phyloP scores from a whole-genome alignment of 2,113 vertebrate genomes.

The Astur gentilis region DNA sequence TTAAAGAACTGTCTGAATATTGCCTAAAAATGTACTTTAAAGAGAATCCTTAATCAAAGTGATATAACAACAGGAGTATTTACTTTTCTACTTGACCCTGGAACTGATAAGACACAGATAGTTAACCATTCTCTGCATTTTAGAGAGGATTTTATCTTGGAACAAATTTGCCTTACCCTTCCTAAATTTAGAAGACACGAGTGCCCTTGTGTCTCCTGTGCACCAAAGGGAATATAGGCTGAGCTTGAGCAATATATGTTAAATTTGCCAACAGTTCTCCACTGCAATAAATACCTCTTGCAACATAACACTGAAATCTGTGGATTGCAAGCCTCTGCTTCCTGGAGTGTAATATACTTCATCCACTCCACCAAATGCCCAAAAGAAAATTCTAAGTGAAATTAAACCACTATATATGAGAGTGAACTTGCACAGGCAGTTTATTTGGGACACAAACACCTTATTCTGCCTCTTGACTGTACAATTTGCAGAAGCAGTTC shows the following conservation, averaged over 20 bases:
- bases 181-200: not conserved
- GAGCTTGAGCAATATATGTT: slow-evolving; percentile 21
- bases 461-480: not conserved
- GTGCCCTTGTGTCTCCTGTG: not conserved
- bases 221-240: not conserved
- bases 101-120: not conserved
- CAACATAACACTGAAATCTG: slow-evolving; percentile 26
- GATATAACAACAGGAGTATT: not conserved
- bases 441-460: not conserved
- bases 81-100: not conserved
- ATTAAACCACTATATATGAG: not conserved
- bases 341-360: not conserved
- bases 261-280: slow-evolving; percentile 1
- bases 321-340: not conserved
- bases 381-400: not conserved
- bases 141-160: not conserved
- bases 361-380: slow-evolving; percentile 24
- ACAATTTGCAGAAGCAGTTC: not conserved
- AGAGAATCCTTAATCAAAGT: not conserved
- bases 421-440: not conserved
- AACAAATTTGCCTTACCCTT: not conserved
- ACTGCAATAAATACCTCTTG: slow-evolving; percentile 44
- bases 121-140: not conserved
- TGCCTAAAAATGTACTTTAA: slow-evolving; percentile 4
- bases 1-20: not conserved